Evolutionary conservation across 37 sponge, comb jelly and placozoan species (phyloP), one percentile per base, ranked within the genome.

Genomic region (Geodia barretti): DNA sequence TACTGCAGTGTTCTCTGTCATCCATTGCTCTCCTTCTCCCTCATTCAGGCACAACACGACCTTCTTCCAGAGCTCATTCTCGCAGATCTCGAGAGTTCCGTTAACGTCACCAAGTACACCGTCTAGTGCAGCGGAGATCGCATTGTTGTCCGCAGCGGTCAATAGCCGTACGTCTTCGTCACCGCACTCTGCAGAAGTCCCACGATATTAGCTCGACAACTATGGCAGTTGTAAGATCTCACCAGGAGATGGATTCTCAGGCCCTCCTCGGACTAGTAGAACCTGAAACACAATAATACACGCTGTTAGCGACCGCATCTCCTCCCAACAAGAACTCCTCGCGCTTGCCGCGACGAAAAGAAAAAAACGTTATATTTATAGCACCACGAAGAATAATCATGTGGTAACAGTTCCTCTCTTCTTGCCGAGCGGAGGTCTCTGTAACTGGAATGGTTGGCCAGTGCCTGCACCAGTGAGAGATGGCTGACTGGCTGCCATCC

Each of bases 351-450:
- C 54, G 14, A 47, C 54, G 7, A 47, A 47, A 14, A 14, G 54
- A 7, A 17, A 17, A 47, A 7, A 47, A 17, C 54, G 54, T 47
- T 47, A 7, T 47, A 47, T 47, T 7, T 14, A 47, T 47, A 47
- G 14, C 54, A 7, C 54, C 54, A 7, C 7, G 54, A 47, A 14
- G 14, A 47, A 47, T 47, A 47, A 47, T 47, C 7, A 47, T 47
- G 54, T 47, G 54, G 54, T 14, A 47, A 14, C 54, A 47, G 54
- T 47, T 47, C 54, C 54, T 47, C 68, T 68, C 34, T 33, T 68
- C 68, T 68, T 68, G 3, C 68, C 68, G 3, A 68, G 34, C 25
- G 68, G 68, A 3, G 68, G 68, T 68, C 34, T 68, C 68, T 68
- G 68, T 28, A 68, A 33, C 31, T 68, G 31, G 68, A 68, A 68